These are phyloP conservation scores for Hypomecis punctinalis DNA, from an alignment of 2,888 invertebrate genomes.

Conservation along the genomic window DNA sequence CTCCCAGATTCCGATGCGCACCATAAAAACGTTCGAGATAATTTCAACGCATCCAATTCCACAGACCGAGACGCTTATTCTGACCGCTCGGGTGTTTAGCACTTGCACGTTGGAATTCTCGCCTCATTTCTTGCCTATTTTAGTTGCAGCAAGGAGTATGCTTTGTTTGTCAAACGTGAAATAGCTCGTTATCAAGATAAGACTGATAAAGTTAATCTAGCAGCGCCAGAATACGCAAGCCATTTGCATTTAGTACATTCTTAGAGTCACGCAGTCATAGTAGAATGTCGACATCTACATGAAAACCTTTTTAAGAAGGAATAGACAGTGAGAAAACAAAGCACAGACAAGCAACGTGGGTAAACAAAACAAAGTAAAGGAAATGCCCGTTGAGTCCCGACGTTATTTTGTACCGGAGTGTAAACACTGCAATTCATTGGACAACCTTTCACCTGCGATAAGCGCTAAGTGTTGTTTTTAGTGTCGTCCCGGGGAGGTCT, in stretches of 20 bases:
- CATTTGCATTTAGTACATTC: conserved; percentile 4
- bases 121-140: conserved; percentile 47
- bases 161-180: conserved; percentile 13
- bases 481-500: conserved; percentile 54
- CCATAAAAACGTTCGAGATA: conserved; percentile 83
- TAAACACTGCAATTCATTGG: conserved; percentile 69
- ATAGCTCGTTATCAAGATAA: conserved; percentile 25
- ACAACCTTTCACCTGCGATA: conserved; percentile 78
- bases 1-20: conserved; percentile 81
- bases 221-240: conserved; percentile 3
- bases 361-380: conserved; percentile 54
- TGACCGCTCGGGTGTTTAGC: conserved; percentile 71
- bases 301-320: conserved; percentile 50
- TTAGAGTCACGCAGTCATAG: conserved; percentile 11
- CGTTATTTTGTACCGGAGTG: conserved; percentile 52
- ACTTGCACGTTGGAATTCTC: conserved; percentile 63
- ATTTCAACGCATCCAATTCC: conserved; percentile 76
- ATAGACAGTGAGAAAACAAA: conserved; percentile 48
- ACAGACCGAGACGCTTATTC: conserved; percentile 60
- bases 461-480: conserved; percentile 65
- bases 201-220: conserved; percentile 21
- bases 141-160: conserved; percentile 15
- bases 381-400: conserved; percentile 46
- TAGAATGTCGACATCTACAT: conserved; percentile 43
- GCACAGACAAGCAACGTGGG: conserved; percentile 20